Conservation (phyloP, 2,888 invertebrate species). For the Epiperipatus broadwayi region DNA sequence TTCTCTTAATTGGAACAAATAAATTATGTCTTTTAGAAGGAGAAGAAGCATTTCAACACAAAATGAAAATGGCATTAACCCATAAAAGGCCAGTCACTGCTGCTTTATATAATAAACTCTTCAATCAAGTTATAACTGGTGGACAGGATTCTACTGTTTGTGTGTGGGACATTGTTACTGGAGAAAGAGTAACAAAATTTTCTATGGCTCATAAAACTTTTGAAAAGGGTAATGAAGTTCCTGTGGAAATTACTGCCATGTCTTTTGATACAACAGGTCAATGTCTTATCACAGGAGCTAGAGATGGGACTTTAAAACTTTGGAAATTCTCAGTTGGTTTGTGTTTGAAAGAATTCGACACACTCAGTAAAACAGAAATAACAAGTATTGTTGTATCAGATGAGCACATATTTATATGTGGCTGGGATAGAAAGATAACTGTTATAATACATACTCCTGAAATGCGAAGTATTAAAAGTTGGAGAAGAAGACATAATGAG, state of each 20-base stretch:
- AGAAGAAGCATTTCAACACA: too few species aligned
- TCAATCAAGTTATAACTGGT: slow-evolving; percentile 48
- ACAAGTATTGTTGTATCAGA: slow-evolving; percentile 36
- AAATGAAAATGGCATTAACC: too few species aligned
- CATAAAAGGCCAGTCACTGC: slow-evolving; percentile 47
- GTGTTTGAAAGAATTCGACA: slow-evolving; percentile 46
- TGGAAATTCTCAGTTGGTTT: slow-evolving; percentile 69
- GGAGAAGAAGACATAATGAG: slow-evolving; percentile 50
- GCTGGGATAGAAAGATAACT: slow-evolving; percentile 53
- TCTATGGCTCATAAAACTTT: slow-evolving; percentile 47
- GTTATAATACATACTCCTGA: slow-evolving; percentile 42
- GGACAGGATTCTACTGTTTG: slow-evolving; percentile 60
- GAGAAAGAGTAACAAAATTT: slow-evolving; percentile 43
- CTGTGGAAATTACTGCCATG: slow-evolving; percentile 53
- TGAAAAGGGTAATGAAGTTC: slow-evolving; percentile 43
- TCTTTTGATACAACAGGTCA: slow-evolving; percentile 53
- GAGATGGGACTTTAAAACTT: slow-evolving; percentile 54
- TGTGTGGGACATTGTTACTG: slow-evolving; percentile 57
- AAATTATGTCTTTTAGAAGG: slow-evolving; percentile 19
- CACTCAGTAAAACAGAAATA: slow-evolving; percentile 39
- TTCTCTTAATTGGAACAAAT: slow-evolving; percentile 20
- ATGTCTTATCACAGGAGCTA: slow-evolving; percentile 53
- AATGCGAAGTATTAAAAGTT: slow-evolving; percentile 39
- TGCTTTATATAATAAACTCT: slow-evolving; percentile 53
- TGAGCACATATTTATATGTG: slow-evolving; percentile 47